Base-by-base conservation (phyloP, 2,888 invertebrate species). In the Mythimna vitellina region DNA sequence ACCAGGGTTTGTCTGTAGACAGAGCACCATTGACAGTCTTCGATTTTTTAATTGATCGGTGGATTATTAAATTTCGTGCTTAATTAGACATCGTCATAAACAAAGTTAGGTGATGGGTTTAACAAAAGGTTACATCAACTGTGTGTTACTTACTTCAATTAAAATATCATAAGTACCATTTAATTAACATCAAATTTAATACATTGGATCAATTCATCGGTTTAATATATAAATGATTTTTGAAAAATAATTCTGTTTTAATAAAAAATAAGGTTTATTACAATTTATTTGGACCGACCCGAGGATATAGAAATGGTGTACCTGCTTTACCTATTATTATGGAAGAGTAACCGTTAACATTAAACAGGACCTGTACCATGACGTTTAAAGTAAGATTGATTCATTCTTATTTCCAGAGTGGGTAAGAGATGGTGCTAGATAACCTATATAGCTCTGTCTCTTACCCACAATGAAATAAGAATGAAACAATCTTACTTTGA, bases 231-330 rank as follows among this genome's bases (percentile, higher is more conserved):
- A 76, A 73, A 46, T 20, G 6, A 9, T 38, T 38, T 29, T 29
- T 8, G 12, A n/a, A 61, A 32, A 29, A 78, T 42, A 0, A 20
- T 25, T 12, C 53, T 12, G 25, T 77, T 76, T 77, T 42, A 74
- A 49, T 61, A 1, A 60, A 66, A 46, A 17, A 7, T 22, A 20
- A 8, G 9, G 17, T 17, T 20, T 14, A 32, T 51, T 42, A 74
- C 1, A 20, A 64, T 38, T 65, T 32, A 17, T 17, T 35, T 35
- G 54, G 12, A 14, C 14, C 17, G 53, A 1, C 14, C 38, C 14
- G 32, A 25, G 14, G 14, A 3, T 25, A 35, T 46, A 58, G 17
- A 58, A 35, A 35, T 22, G 1, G 38, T 38, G 38, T 38, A 67
- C 14, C 9, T 67, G 38, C 20, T 35, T 53, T 35, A 35, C 49